Conservation (phyloP, 2,888 invertebrate genomes). For the Hoplodrina blanda region DNA sequence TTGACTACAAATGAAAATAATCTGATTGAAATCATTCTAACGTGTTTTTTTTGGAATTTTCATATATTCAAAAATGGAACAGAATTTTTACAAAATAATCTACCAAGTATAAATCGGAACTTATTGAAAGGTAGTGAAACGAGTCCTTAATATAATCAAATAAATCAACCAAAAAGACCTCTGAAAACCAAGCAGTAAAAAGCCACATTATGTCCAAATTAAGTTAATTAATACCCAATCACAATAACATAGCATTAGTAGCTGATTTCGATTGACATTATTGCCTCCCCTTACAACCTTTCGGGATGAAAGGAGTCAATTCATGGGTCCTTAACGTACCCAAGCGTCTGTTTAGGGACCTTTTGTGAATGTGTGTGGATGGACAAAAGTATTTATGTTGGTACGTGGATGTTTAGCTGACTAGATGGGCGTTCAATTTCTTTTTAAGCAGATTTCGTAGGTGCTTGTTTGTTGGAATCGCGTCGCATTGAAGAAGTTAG, state of each 20-base stretch:
- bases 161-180: neutral
- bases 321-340: conserved; percentile 38
- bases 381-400: conserved; percentile 36
- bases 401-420: neutral
- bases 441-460: too few relatives aligned
- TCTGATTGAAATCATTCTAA: too few relatives aligned
- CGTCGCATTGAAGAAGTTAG: too few relatives aligned
- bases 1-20: too few relatives aligned
- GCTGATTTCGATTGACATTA: conserved; percentile 49
- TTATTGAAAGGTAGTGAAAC: too few relatives aligned
- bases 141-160: too few relatives aligned
- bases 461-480: too few relatives aligned
- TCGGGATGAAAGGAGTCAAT: conserved; percentile 38
- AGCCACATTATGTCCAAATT: neutral
- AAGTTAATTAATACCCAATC: neutral
- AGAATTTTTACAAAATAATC: too few relatives aligned
- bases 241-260: conserved; percentile 1
- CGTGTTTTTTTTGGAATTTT: too few relatives aligned
- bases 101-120: too few relatives aligned
- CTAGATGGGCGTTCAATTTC: conserved; percentile 14
- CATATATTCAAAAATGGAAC: too few relatives aligned
- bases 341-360: conserved; percentile 4
- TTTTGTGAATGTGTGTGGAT: conserved; percentile 27
- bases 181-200: neutral
- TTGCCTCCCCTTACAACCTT: conserved; percentile 28